Conservation (phyloP, 2,888 invertebrate species). For the Rhagium mordax region DNA sequence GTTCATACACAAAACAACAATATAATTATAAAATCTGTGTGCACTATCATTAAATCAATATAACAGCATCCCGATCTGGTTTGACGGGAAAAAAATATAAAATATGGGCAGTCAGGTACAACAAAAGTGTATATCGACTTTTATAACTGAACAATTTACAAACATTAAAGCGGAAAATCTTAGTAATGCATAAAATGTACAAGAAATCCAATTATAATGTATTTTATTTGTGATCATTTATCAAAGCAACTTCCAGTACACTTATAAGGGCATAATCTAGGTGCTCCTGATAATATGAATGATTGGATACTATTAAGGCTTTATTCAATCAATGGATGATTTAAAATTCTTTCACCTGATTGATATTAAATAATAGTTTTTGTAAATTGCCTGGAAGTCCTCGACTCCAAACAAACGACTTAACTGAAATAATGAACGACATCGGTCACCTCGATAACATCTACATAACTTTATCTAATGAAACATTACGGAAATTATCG, state of each 20-base stretch:
- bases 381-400: neutral
- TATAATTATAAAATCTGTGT: conserved; percentile 35
- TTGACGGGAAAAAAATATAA: conserved; percentile 52
- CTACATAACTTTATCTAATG: too few species aligned
- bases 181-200: conserved; percentile 59
- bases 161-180: conserved; percentile 57
- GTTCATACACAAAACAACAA: conserved; percentile 12
- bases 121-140: conserved; percentile 53
- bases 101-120: conserved; percentile 53
- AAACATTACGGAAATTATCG: too few species aligned
- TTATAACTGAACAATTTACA: conserved; percentile 57
- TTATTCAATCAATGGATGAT: conserved; percentile 48
- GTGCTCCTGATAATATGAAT: conserved; percentile 58
- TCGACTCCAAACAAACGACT: neutral
- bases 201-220: conserved; percentile 62
- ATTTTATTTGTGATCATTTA: conserved; percentile 61
- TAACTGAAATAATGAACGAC: neutral
- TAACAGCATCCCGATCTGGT: conserved; percentile 42
- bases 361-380: neutral
- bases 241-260: conserved; percentile 55
- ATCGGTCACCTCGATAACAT: too few species aligned
- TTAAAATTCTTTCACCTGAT: conserved; percentile 38
- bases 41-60: conserved; percentile 39
- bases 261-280: conserved; percentile 61
- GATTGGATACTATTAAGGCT: conserved; percentile 52